Evolutionary conservation across 1,140 invertebrate species (phyloP).

Genomic region (Notospermus geniculatus): DNA sequence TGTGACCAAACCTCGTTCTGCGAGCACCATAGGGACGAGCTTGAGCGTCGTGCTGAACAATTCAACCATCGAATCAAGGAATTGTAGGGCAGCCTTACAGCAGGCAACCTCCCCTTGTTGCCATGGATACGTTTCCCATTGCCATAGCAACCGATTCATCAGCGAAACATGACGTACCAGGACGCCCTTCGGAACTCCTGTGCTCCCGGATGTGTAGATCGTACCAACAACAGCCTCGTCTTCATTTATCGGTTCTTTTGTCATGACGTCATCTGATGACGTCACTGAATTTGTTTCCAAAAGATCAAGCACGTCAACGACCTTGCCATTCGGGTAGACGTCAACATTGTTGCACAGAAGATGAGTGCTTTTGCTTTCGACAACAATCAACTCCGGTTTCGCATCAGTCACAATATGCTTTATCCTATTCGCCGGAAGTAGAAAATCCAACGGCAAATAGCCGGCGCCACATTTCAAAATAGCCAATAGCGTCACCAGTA

Average conservation of each 20-base stretch:
- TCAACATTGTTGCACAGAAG: neutral
- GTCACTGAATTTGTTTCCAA: too few relatives aligned
- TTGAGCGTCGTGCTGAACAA: constrained; percentile 80
- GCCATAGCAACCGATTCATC: constrained; percentile 79
- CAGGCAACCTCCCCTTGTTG: constrained; percentile 66
- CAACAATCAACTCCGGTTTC: constrained; percentile 68
- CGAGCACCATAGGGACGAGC: constrained; percentile 66
- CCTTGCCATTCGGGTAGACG: too few relatives aligned
- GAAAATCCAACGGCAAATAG: constrained; percentile 77
- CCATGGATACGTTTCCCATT: constrained; percentile 77
- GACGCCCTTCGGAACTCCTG: constrained; percentile 15
- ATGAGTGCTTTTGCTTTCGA: constrained; percentile 54
- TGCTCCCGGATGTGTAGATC: constrained; percentile 19
- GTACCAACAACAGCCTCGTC: constrained; percentile 3
- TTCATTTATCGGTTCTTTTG: neutral
- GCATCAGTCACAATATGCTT: constrained; percentile 75
- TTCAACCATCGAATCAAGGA: constrained; percentile 83
- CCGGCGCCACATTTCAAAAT: constrained; percentile 79
- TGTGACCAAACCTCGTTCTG: constrained; percentile 53
- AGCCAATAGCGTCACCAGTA: constrained; percentile 69
- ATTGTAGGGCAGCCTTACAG: constrained; percentile 85
- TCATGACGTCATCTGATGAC: too few relatives aligned
- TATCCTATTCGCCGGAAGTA: constrained; percentile 71
- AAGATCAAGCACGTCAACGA: too few relatives aligned
- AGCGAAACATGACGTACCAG: constrained; percentile 52